A percentile compares a stretch with the other conserved stretches of the same genome.
Evolutionary conservation across 2,888 invertebrate species (phyloP).

Genomic region (Nebria salina): DNA sequence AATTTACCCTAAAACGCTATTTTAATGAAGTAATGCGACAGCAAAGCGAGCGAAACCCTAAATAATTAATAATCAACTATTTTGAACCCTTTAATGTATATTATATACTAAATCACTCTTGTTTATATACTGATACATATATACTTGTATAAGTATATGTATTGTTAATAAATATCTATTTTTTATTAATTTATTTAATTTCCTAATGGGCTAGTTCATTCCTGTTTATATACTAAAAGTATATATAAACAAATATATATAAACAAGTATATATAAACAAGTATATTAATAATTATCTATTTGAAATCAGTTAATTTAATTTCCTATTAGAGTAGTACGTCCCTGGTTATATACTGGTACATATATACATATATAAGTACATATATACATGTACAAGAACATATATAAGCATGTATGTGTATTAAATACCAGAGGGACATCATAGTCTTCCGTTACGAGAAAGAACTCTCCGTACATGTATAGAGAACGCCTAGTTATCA

Average conservation of each 20-base stretch:
- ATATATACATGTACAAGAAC: background rate
- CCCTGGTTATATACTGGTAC: too few relatives aligned
- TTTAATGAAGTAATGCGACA: too few relatives aligned
- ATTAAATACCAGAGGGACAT: background rate
- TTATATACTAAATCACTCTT: too few relatives aligned
- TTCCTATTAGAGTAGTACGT: too few relatives aligned
- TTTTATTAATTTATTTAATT: too few relatives aligned
- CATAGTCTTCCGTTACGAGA: background rate
- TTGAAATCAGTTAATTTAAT: too few relatives aligned
- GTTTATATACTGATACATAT: slow-evolving; percentile 8
- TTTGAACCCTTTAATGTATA: too few relatives aligned
- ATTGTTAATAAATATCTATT: background rate
- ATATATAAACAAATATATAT: background rate
- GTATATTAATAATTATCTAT: background rate
- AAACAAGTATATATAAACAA: background rate
- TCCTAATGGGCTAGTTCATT: too few relatives aligned
- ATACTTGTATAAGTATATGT: background rate
- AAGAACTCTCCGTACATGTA: background rate
- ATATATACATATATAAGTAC: background rate
- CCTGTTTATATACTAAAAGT: too few relatives aligned
- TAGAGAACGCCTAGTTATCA: background rate
- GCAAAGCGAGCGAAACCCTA: too few relatives aligned
- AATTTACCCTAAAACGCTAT: too few relatives aligned
- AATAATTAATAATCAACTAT: too few relatives aligned
- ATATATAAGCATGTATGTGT: background rate